A percentile compares a stretch with the other conserved stretches of the same genome.
These are phyloP conservation scores for Folsomia candida DNA, from an alignment of 2,888 invertebrate species.

Conservation along the genomic window DNA sequence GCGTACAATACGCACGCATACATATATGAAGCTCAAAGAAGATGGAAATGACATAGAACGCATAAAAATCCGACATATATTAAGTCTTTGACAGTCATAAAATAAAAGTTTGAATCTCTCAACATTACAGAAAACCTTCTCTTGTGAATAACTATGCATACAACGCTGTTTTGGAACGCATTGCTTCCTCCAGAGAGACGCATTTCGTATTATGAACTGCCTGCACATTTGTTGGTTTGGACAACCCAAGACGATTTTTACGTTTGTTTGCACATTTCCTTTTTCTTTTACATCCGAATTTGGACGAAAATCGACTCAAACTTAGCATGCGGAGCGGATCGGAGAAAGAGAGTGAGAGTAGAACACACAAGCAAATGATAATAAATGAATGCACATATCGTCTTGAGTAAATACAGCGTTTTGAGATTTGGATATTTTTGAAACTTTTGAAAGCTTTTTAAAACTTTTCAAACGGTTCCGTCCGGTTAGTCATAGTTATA, in stretches of 20 bases:
- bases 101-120: background rate
- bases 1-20: no score
- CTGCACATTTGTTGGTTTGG: background rate
- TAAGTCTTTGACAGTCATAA: background rate
- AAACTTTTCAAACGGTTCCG: background rate
- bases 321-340: no score
- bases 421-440: background rate
- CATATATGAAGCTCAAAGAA: background rate
- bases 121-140: background rate
- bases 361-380: background rate
- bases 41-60: background rate
- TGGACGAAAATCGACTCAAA: background rate
- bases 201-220: background rate
- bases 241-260: constrained; percentile 4
- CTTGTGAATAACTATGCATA: background rate
- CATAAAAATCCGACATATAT: constrained; percentile 1
- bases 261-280: constrained; percentile 2
- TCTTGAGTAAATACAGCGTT: background rate
- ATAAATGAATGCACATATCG: background rate
- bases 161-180: background rate
- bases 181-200: no score
- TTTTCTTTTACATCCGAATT: background rate
- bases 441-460: constrained; percentile 1
- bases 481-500: background rate
- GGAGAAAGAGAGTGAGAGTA: no score